Conservation (phyloP, 2,113 vertebrate species). For the Oreochromis niloticus region DNA sequence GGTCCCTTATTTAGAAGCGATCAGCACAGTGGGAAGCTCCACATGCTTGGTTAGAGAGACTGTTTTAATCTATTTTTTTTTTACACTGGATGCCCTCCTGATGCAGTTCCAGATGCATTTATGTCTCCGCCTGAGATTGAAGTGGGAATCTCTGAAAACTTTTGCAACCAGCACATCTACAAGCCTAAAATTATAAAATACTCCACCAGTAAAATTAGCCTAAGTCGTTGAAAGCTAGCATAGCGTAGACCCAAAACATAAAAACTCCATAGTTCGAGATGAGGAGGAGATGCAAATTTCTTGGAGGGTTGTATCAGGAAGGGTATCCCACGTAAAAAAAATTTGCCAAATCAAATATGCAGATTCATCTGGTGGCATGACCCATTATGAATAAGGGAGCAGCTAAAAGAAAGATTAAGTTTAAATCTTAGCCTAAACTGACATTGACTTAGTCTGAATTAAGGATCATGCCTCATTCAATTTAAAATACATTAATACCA, state of each 20-base stretch:
- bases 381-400: background rate
- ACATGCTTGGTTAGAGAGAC: background rate
- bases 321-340: background rate
- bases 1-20: background rate
- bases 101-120: background rate
- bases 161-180: background rate
- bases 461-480: background rate
- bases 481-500: background rate
- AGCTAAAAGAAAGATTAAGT: background rate
- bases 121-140: background rate
- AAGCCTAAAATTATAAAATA: rapidly evolving
- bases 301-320: background rate
- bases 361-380: background rate
- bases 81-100: background rate
- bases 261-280: background rate
- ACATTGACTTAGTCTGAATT: background rate
- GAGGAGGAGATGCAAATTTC: background rate
- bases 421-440: background rate
- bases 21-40: background rate
- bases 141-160: background rate
- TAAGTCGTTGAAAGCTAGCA: rapidly evolving
- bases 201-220: background rate
- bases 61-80: background rate
- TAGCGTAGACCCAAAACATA: background rate
- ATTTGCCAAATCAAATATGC: background rate